Evolutionary conservation across 2,113 vertebrate genomes (phyloP), one percentile per base, ranked within the genome.

Genomic region (Strix uralensis): DNA sequence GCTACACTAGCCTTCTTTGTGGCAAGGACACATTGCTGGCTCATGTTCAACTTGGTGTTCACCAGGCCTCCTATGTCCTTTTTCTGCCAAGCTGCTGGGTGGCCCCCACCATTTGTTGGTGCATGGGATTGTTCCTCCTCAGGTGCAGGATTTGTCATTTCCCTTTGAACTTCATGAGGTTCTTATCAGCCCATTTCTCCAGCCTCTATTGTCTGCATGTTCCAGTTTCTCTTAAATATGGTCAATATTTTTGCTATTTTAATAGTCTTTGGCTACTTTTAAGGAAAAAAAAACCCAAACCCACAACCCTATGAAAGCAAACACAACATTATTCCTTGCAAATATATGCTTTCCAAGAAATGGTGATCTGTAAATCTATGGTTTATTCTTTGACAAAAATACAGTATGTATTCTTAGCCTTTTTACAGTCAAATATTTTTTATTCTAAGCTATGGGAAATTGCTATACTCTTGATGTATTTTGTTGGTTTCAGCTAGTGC

Each of bases 341-440:
- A 49, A 58, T 51, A 26, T 2, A 49, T 2, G 4, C 49, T 82
- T 79, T 70, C 66, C 25, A 47, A 70, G 81, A 88, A 95, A 54
- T 79, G 27, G 40, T 90, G 62, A 52, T 72, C 84, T 97, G 92
- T 92, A 83, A 89, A 51, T 82, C 55, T 86, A 34, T 57, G 61
- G 34, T 86, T 78, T 90, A n/a, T 94, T 97, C 86, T 94, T 58
- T 61, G 30, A 88, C 65, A 86, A 81, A 93, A 55, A 52, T 59
- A 63, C 5, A 26, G 46, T 78, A 61, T 86, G 27, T 46, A 69
- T 94, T 94, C 81, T 95, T 93, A 88, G 54, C 52, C 83, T 90
- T 61, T 92, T 96, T 96, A 65, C 55, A 93, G 58, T 96, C 69
- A 92, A 82, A 81, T 91, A 83, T 93, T 95, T 96, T 95, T 93